Evolutionary conservation across 2,113 vertebrate species (phyloP), one percentile per base, ranked within the genome.

Genomic region (Syngnathoides biaculeatus): DNA sequence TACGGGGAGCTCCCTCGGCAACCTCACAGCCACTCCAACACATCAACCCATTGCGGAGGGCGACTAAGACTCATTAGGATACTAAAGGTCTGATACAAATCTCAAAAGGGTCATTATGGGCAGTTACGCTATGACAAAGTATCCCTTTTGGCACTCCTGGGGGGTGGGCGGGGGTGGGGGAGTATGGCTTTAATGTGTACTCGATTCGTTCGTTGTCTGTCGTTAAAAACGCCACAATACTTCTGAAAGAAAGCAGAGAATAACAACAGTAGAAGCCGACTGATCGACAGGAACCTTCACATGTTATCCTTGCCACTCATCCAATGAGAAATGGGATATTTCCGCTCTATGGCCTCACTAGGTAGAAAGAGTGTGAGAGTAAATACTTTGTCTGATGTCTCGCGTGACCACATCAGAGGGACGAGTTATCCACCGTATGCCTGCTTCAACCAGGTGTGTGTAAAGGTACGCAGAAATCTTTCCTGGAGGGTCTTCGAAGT

Each of bases 1-100:
- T 78, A 77, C 77, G 39, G 61, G 79, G 75, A 78, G 82, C 81
- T 90, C 86, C 89, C 85, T 75, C 64, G 80, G 84, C 84, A 89
- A 63, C 77, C 61, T 65, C 80, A 80, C 64, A 78, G 80, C 79
- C 74, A 60, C 83, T 76, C 71, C 73, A 70, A 84, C 82, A 73
- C 80, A 79, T 72, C 79, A 74, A 75, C 81, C 80, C 68, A 65
- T 77, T 74, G 39, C 57, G 78, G 65, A 48, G 66, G 67, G 74
- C 68, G 79, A 79, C 85, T 82, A 74, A 75, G 75, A 77, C 67
- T 84, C 75, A 89, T 89, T 86, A 90, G 74, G 75, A 65, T 64
- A 52, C 47, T 76, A 79, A 87, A 82, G 79, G 78, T 68, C 73
- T 68, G 69, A 79, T 75, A 77, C 71, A 81, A 74, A 71, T 80